phyloP scores from a whole-genome alignment of 1,140 invertebrate genomes.

The Apocrypta bakeri region DNA sequence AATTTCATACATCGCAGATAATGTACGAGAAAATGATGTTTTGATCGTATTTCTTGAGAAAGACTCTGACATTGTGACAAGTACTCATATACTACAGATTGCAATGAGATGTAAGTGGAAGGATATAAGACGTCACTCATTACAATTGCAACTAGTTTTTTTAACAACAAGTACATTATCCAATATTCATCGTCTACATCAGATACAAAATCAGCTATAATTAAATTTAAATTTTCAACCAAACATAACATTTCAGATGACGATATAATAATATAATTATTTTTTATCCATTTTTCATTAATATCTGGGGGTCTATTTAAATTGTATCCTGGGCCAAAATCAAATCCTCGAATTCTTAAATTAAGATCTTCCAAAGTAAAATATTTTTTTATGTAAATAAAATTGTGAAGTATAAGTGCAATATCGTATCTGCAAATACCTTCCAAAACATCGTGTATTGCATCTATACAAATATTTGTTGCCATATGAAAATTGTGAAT shows the following conservation, averaged over 20 bases:
- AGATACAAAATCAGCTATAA: slow-evolving; percentile 15
- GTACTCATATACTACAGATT: not conserved
- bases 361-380: slow-evolving; percentile 18
- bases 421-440: slow-evolving; percentile 19
- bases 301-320: slow-evolving; percentile 21
- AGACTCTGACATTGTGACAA: too few species aligned
- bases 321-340: not conserved
- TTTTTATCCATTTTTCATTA: not conserved
- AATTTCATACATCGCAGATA: not conserved
- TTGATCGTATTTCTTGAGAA: not conserved
- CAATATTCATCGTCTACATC: not conserved
- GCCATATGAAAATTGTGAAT: slow-evolving; percentile 17
- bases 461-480: not conserved
- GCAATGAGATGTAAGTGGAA: not conserved
- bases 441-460: slow-evolving; percentile 18
- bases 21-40: slow-evolving; percentile 3
- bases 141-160: not conserved
- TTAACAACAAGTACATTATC: not conserved
- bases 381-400: not conserved
- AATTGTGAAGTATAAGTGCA: slow-evolving; percentile 6
- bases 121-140: not conserved
- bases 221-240: not conserved
- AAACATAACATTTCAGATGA: slow-evolving; percentile 26
- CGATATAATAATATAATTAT: slow-evolving; percentile 1
- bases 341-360: slow-evolving; percentile 2